Evolutionary conservation across 2,888 invertebrate genomes (phyloP), one percentile per base, ranked within the genome.

Genomic region (Patella ulyssiponensis): DNA sequence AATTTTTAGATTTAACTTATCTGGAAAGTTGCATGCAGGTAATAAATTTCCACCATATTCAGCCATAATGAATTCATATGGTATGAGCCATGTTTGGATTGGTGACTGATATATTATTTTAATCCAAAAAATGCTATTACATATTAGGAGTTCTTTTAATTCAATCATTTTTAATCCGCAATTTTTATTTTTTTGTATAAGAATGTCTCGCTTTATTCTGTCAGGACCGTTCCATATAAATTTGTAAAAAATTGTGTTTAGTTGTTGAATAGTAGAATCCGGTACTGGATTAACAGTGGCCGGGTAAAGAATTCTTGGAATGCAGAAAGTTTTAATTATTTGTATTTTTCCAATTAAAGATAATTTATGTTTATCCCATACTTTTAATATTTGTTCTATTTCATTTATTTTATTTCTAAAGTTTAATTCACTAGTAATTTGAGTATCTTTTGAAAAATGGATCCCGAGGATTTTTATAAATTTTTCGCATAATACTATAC

Each of bases 321-420:
- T 20, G 15, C 58, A 58, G 15, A 58, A 58, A 12, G 58, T 58
- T 20, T 58, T 58, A 58, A 58, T 58, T n/a, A 58, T 58, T 58
- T 58, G 58, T n/a, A 58, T 58, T 58, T 58, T 58, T 58, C 58
- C 58, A 58, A 58, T 58, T 58, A 58, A n/a, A 17, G 58, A n/a
- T 5, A 58, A 20, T n/a, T 58, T 58, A 58, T 58, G 20, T 58
- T 58, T 58, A 12, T 20, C 58, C 58, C 58, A 58, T n/a, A n/a
- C 20, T 12, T 58, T 58, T 12, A 58, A 58, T 17, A 17, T 58
- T n/a, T 14, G 3, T 58, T 58, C 58, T 58, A 58, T 58, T 58
- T 58, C 58, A n/a, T 58, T 20, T n/a, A 58, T 11, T 58, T 58
- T 58, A 58, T 20, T 58, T 17, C 5, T n/a, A 58, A 58, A 58